Evolutionary conservation across 2,797 vertebrate species (phyloP), one percentile per base, ranked within the genome.

Genomic region (Danio kyathit): DNA sequence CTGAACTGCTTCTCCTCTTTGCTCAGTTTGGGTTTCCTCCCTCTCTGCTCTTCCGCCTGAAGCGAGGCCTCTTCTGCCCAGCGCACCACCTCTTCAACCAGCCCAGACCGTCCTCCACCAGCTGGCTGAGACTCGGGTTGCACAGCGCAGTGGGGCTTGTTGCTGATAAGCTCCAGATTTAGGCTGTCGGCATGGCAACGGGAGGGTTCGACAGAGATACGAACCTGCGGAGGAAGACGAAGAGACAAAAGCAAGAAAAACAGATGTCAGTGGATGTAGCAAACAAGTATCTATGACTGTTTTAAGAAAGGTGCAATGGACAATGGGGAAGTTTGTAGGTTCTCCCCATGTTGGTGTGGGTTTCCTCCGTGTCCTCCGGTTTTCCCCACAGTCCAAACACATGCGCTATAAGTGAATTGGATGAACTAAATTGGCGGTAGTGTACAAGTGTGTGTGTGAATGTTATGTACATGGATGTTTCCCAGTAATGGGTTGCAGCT

Each of bases 31-130:
- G 92, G 88, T 0, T 72, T 84, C 1, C 76, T 90, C 1, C 91
- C 87, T 0, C 90, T 94, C 84, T 93, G 91, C 72, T 91, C 90
- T 76, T 94, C 91, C 0, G 94, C 94, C 80, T 95, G 93, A 82
- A 96, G 95, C 0, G 83, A 74, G 1, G 95, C 94, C 82, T 94
- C 95, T 87, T 95, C 95, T 4, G 94, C 94, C 70, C 91, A 93
- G 63, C 94, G 94, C 4, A 96, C 96, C 64, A 97, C 97, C 76
- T 95, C 97, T 87, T 91, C 94, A 0, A 97, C 94, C 79, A 97
- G 83, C 83, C 92, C 91, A 19, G 88, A 75, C 52, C 88, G 91
- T 56, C 90, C 88, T 5, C 87, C 88, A 7, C 1, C 91, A 19
- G 81, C 43, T 44, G 5, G 66, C 61, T 74, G 65, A 60, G 65